Conservation (phyloP, 2,888 invertebrate genomes). For the Sminthurinus aureus region DNA sequence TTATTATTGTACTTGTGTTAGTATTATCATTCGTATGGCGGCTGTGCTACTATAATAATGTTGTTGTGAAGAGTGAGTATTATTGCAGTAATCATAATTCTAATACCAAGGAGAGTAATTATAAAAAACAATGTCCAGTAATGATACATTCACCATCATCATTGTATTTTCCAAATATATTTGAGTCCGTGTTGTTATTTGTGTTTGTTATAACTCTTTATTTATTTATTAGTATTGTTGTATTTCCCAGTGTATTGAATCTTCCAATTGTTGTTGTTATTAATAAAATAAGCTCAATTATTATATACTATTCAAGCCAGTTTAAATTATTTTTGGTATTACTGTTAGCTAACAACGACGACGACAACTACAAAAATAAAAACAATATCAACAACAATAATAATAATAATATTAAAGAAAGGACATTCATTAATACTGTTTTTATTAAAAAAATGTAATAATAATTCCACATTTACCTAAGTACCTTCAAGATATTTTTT, state of each 20-base stretch:
- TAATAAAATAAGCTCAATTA: no score
- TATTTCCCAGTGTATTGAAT: not conserved
- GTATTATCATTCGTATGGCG: conserved; percentile 2
- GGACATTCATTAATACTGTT: not conserved
- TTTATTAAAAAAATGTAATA: not conserved
- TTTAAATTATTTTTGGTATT: not conserved
- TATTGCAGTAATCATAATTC: no score
- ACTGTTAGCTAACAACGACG: no score
- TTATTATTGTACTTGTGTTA: not conserved
- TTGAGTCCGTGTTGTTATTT: not conserved
- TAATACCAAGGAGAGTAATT: no score
- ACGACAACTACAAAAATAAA: not conserved
- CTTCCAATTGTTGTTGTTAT: not conserved
- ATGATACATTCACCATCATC: not conserved
- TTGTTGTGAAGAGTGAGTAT: not conserved
- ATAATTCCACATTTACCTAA: conserved; percentile 30
- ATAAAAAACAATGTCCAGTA: no score
- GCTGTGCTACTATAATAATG: conserved; percentile 4
- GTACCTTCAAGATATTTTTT: conserved; percentile 20
- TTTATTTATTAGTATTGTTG: not conserved
- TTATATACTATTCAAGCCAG: not conserved
- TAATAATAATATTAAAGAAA: not conserved
- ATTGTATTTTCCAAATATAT: not conserved
- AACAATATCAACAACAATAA: not conserved
- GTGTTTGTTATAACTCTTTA: not conserved